Base-by-base conservation (phyloP, 2,797 vertebrate genomes). In the Epinephelus coioides region DNA sequence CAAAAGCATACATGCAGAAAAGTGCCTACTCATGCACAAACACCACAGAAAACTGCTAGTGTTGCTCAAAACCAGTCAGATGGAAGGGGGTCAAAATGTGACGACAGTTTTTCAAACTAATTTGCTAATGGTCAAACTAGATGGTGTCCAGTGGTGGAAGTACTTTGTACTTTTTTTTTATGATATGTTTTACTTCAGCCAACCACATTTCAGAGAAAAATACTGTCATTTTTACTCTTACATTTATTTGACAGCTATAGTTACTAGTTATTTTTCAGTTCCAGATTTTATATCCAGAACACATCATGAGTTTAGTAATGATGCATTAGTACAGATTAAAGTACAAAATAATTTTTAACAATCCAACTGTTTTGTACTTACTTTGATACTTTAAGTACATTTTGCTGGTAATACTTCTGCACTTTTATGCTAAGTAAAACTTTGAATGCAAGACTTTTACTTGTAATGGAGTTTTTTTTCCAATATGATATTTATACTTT, bases 1-100 rank as follows among this genome's bases (percentile, higher is more conserved):
- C 86, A 78, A 69, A 79, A 38, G 82, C 82, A 88, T 71, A 82
- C 81, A 79, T 30, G 21, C 84, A 75, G 69, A 85, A 86, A 87
- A 82, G 76, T 85, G 81, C 80, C 77, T 76, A 76, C 79, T 82
- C 81, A 56, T 72, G 82, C 85, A 88, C 83, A 78, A 73, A 80
- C 78, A 65, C 12, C 18, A 43, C 17, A 38, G 61, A 81, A 82
- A 86, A 78, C 60, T 79, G 76, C 84, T 68, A 62, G 73, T 73
- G 66, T 25, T 44, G 49, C 84, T 79, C 38, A 83, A 87, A 88
- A 68, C 40, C 6, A 54, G n/a, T 66, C 18, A 66, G 56, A 69
- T 19, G 47, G 51, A 10, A 21, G 4, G 4, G 11, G 15, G 63
- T 53, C 21, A 61, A 21, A 76, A 77, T 53, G 34, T 68, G 72